Evolutionary conservation across 2,113 vertebrate genomes (phyloP), one percentile per base, ranked within the genome.

Genomic region (Elaphurus davidianus): DNA sequence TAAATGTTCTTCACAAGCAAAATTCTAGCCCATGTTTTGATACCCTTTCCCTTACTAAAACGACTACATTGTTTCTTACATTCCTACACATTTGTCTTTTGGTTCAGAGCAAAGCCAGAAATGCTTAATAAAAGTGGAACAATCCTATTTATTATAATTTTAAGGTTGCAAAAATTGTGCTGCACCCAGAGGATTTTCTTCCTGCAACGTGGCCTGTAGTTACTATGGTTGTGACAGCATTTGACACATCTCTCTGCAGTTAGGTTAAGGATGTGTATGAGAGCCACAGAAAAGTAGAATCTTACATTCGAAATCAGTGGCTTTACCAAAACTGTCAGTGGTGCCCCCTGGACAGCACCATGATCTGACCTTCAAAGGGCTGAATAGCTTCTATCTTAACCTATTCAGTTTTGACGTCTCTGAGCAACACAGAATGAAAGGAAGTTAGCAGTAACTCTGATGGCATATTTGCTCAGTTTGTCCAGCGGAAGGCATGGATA

Each of bases 1-100:
- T 90, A 90, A 92, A 96, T 71, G 85, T 94, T 95, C 45, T 94
- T 95, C 88, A 79, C 28, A 93, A 95, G 71, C 76, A 96, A 97
- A 96, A 96, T 94, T 91, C 59, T 83, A 92, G 25, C 55, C 19
- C 17, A 12, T 1, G 9, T 57, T 91, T 94, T 97, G 55, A 62
- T 89, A 23, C 12, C 5, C 33, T 91, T 95, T 91, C n/a, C 74
- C 71, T 93, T 74, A 43, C 36, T 91, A 67, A 67, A 95, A 19
- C 57, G 50, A 23, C 9, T 84, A 28, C 40, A 94, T 57, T 94
- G 62, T 96, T 97, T 84, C 43, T 92, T 82, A 33, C 8, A 50
- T 67, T 50, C 47, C 47, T 92, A 50, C 33, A 12, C 82, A 84
- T 96, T 85, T 97, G 47, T 94, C 55, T 79, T 92, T 94, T 79